Conservation (phyloP, 2,888 invertebrate species). For the Erebia ligea region DNA sequence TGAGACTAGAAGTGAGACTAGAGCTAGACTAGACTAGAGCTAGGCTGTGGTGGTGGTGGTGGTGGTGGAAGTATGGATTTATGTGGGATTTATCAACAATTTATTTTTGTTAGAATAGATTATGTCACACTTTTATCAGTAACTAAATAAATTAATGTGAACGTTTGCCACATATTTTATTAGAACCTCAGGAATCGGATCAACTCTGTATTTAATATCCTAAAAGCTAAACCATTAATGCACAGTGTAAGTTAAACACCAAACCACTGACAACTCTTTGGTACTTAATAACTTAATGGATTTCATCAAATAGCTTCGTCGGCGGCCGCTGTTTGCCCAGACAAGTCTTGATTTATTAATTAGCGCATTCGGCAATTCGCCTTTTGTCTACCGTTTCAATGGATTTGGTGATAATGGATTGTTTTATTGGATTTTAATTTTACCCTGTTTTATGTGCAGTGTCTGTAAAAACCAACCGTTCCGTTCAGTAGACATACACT, state of each 20-base stretch:
- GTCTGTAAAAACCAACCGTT: not conserved
- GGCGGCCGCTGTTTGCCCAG: constrained; percentile 58
- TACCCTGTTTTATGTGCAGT: not conserved
- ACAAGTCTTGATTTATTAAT: constrained; percentile 68
- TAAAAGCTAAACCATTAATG: constrained; percentile 19
- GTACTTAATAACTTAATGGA: constrained; percentile 35
- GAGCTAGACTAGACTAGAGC: too few species aligned
- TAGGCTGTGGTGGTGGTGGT: too few species aligned
- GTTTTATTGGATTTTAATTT: constrained; percentile 30
- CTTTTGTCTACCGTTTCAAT: constrained; percentile 54
- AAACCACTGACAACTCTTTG: constrained; percentile 26
- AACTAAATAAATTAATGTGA: not conserved
- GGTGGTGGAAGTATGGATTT: too few species aligned
- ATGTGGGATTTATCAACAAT: too few species aligned
- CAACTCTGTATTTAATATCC: constrained; percentile 14
- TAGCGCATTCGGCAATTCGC: constrained; percentile 57
- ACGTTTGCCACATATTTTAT: not conserved
- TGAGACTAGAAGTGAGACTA: too few species aligned
- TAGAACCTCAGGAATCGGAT: not conserved
- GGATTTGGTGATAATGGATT: constrained; percentile 35
- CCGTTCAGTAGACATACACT: not conserved
- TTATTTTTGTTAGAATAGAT: too few species aligned
- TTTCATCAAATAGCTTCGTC: constrained; percentile 37
- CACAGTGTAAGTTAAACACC: constrained; percentile 12
- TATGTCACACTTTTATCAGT: too few species aligned